phyloP scores from a whole-genome alignment of 1,140 invertebrate genomes.

The Drosophila bipectinata region DNA sequence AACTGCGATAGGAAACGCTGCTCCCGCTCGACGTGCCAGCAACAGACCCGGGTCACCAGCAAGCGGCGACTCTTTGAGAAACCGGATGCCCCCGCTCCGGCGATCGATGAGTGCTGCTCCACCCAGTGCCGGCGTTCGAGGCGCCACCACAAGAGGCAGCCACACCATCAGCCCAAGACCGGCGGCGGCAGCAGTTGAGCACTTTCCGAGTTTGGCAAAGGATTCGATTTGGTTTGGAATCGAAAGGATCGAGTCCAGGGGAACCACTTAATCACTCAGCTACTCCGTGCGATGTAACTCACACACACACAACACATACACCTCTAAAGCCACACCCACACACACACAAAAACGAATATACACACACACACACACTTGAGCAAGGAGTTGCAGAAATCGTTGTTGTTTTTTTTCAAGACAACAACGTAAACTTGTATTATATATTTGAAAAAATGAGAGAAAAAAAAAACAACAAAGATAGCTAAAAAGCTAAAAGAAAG shows the following conservation, averaged over 20 bases:
- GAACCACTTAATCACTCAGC: slow-evolving; percentile 19
- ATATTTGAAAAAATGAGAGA: slow-evolving; percentile 30
- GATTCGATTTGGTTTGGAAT: slow-evolving; percentile 4
- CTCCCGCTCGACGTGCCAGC: slow-evolving; percentile 88
- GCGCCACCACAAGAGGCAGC: slow-evolving; percentile 84
- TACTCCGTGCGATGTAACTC: slow-evolving; percentile 15
- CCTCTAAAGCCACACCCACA: slow-evolving; percentile 1
- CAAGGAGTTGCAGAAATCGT: slow-evolving; percentile 31
- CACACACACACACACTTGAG: slow-evolving; percentile 19
- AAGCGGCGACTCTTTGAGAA: slow-evolving; percentile 82
- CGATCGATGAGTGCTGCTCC: slow-evolving; percentile 85
- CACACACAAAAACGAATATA: slow-evolving; percentile 16
- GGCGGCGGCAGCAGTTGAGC: slow-evolving; percentile 34
- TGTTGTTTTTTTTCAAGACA: slow-evolving; percentile 25
- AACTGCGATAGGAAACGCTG: slow-evolving; percentile 92
- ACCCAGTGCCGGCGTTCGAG: slow-evolving; percentile 85
- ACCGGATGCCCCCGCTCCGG: slow-evolving; percentile 59
- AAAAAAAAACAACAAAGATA: slow-evolving; percentile 8
- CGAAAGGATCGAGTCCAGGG: slow-evolving; percentile 11
- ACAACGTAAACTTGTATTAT: slow-evolving; percentile 72
- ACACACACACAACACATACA: slow-evolving; percentile 12
- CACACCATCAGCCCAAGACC: slow-evolving; percentile 48
- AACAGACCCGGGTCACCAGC: slow-evolving; percentile 82
- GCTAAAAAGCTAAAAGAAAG: neutral
- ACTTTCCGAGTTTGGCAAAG: slow-evolving; percentile 28